These are phyloP conservation scores for Diaperis boleti DNA, from an alignment of 2,888 invertebrate genomes.

Conservation along the genomic window DNA sequence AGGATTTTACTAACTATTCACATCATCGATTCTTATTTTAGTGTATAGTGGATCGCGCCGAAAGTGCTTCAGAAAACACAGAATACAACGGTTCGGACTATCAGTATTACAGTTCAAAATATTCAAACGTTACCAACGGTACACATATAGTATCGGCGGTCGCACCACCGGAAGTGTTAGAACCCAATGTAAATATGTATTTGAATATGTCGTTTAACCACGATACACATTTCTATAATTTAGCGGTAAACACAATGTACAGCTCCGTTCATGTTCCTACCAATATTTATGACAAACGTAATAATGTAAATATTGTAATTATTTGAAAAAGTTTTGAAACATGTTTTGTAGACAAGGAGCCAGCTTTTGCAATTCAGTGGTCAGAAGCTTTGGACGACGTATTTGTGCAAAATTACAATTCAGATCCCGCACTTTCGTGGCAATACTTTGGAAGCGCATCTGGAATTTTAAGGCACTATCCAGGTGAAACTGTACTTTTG, in stretches of 20 bases:
- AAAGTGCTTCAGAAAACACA: conserved; percentile 75
- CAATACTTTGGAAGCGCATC: conserved; percentile 97
- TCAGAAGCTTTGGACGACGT: conserved; percentile 86
- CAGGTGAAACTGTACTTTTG: conserved; percentile 63
- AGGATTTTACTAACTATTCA: background rate
- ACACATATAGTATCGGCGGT: conserved; percentile 53
- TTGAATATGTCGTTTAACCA: conserved; percentile 73
- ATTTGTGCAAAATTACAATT: conserved; percentile 86
- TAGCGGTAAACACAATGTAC: conserved; percentile 81
- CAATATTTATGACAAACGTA: conserved; percentile 89
- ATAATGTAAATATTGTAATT: too few species aligned
- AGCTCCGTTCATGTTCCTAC: conserved; percentile 95
- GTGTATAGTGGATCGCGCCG: conserved; percentile 84
- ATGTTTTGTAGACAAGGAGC: conserved; percentile 63
- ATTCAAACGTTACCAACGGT: conserved; percentile 68
- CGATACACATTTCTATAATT: conserved; percentile 88
- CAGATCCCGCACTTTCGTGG: conserved; percentile 93
- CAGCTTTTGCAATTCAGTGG: conserved; percentile 88
- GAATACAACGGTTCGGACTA: conserved; percentile 67
- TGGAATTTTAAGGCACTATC: conserved; percentile 94
- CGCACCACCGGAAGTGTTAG: conserved; percentile 47
- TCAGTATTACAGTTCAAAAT: conserved; percentile 86
- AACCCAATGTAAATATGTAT: conserved; percentile 64
- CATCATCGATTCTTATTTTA: conserved; percentile 61
- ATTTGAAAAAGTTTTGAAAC: too few species aligned